Evolutionary conservation across 2,113 vertebrate species (phyloP).

Genomic region (Crotalus helleri): DNA sequence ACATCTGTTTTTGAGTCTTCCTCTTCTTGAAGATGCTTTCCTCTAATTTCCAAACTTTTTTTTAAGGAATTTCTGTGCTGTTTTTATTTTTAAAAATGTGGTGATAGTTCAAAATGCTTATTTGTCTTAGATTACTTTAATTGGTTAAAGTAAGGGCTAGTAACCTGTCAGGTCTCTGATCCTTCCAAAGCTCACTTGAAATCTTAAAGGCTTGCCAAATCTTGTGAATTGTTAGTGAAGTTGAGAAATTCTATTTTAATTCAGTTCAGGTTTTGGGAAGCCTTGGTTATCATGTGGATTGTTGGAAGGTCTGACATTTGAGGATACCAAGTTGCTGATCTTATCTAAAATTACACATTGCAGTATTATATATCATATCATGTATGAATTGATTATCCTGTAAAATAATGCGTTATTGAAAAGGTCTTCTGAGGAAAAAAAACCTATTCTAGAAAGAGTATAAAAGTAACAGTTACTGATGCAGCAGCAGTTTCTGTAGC

Average conservation of each 20-base stretch:
- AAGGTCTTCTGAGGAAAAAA: neutral
- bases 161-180: neutral
- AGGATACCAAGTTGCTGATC: neutral
- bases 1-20: neutral
- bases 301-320: neutral
- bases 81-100: neutral
- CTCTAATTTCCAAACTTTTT: neutral
- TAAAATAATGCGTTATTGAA: neutral
- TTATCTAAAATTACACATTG: neutral
- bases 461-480: neutral
- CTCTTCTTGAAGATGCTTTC: neutral
- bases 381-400: neutral
- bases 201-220: neutral
- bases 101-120: neutral
- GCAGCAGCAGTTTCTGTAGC: neutral
- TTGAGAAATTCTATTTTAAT: neutral
- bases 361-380: neutral
- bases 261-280: neutral
- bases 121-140: neutral
- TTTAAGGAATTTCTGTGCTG: neutral
- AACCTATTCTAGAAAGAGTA: neutral
- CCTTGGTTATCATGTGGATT: neutral
- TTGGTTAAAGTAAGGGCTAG: neutral
- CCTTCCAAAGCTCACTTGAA: neutral
- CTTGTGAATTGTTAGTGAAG: neutral